Evolutionary conservation across 2,113 vertebrate species (phyloP), one percentile per base, ranked within the genome.

Genomic region (Macquaria ambigua): DNA sequence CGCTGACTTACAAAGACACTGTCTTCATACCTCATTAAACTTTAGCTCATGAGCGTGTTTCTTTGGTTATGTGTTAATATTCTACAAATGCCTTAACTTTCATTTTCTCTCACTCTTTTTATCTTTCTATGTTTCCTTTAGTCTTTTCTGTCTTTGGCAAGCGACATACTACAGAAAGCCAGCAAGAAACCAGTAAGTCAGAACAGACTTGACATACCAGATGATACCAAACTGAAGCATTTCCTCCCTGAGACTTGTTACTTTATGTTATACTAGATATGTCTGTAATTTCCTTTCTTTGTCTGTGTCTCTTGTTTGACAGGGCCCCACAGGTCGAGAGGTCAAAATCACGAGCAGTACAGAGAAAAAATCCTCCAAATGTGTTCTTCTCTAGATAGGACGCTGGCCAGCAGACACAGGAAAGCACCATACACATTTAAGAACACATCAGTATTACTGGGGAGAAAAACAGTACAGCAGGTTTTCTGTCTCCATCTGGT

Each of bases 81-180:
- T 18, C n/a, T 18, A 58, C 16, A 58, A 12, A 78, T 21, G 52
- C 20, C 8, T 41, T 8, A 28, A 66, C 28, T n/a, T 39, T 66
- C 4, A 11, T 55, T 61, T 52, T n/a, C 25, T 85, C 69, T 21
- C 4, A 6, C 4, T 59, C 53, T 31, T 46, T n/a, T n/a, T 82
- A 12, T 48, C n/a, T 50, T 34, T 52, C 14, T 84, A 1, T 72
- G 1, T 78, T 15, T 77, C 18, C 25, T 67, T 20, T 50, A 98
- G 98, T 97, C 97, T 3, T 98, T 98, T 89, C 85, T 92, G 83
- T 86, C 96, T 67, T 94, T 98, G 94, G 97, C 98, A 8, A 90
- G 94, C 58, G 97, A 98, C 90, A 99, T 98, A 90, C 94, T 98
- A 85, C 94, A 97, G 79, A 97, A 96, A 92, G 96, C 96, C 43